Evolutionary conservation across 1,140 invertebrate genomes (phyloP), one percentile per base, ranked within the genome.

Genomic region (Drosophila miranda): DNA sequence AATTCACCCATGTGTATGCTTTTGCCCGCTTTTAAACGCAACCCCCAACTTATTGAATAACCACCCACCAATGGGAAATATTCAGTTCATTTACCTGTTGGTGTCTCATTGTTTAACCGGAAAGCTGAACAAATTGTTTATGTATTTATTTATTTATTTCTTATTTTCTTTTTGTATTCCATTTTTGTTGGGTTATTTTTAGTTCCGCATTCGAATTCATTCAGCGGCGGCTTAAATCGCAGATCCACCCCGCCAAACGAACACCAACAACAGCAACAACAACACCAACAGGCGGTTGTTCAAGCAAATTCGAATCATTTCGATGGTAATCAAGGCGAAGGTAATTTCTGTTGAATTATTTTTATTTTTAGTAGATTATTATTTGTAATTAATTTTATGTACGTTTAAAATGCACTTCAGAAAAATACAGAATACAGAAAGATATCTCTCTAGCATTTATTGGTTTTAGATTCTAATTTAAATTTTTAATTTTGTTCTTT

Each of bases 161-260:
- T 46, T 44, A 0, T 26, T 26, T 26, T 48, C 45, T 14, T 53
- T 66, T 56, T 62, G 14, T 58, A 50, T 59, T 44, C 46, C 44
- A 59, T 57, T 61, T 43, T 60, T 41, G 9, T 38, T 38, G 34
- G 11, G 19, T 55, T 61, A 50, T 69, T 78, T 82, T 89, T 86
- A 86, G 81, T 87, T 82, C 78, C 86, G 72, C 71, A 72, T 54
- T 86, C 66, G 68, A 84, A 89, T 80, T 80, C 84, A 66, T 78
- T 78, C 55, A 78, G 80, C 73, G 76, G 76, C 49, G 66, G 78
- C 69, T 41, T 88, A 34, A 88, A 88, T 66, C 83, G 84, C 49
- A 84, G 84, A 56, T 60, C 80, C 61, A 78, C 84, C 7, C 84
- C 84, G 63, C 84, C 84, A 59, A 86, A 48, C 58, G 86, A 89